Evolutionary conservation across 2,888 invertebrate species (phyloP).

Genomic region (Argyresthia albistria): DNA sequence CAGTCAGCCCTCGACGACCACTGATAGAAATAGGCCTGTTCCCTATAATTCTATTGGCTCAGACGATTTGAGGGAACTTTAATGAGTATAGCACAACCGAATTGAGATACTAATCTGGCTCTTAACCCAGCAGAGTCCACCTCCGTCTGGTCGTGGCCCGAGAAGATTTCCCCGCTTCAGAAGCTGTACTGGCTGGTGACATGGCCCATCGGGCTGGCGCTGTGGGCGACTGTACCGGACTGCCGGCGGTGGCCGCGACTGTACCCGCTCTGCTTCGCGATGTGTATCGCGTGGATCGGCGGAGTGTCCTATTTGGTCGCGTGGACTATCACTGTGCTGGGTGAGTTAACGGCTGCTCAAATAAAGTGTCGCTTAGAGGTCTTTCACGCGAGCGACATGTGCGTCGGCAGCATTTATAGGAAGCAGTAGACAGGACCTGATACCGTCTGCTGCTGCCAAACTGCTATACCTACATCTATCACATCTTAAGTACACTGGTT

Average conservation of each 20-base stretch:
- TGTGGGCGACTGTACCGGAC: conserved; percentile 85
- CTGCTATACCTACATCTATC: too few relatives aligned
- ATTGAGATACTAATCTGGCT: not conserved
- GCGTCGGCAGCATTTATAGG: too few relatives aligned
- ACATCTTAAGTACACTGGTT: too few relatives aligned
- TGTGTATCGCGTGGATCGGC: conserved; percentile 89
- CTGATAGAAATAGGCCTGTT: too few relatives aligned
- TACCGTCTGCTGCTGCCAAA: too few relatives aligned
- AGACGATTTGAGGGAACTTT: too few relatives aligned
- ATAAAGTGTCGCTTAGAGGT: too few relatives aligned
- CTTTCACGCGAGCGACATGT: too few relatives aligned
- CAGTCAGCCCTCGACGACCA: too few relatives aligned
- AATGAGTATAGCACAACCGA: too few relatives aligned
- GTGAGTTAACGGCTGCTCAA: conserved; percentile 45
- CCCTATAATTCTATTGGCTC: too few relatives aligned
- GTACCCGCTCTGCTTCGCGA: conserved; percentile 79
- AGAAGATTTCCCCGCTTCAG: conserved; percentile 41
- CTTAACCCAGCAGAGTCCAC: conserved; percentile 23
- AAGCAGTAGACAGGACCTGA: too few relatives aligned
- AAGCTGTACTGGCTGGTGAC: conserved; percentile 74
- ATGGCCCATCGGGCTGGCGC: conserved; percentile 81
- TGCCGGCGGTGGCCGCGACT: conserved; percentile 74
- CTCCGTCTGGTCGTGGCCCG: conserved; percentile 73
- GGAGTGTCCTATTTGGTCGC: conserved; percentile 86
- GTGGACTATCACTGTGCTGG: conserved; percentile 87